Conservation (phyloP, 2,113 vertebrate species). For the Ondatra zibethicus region DNA sequence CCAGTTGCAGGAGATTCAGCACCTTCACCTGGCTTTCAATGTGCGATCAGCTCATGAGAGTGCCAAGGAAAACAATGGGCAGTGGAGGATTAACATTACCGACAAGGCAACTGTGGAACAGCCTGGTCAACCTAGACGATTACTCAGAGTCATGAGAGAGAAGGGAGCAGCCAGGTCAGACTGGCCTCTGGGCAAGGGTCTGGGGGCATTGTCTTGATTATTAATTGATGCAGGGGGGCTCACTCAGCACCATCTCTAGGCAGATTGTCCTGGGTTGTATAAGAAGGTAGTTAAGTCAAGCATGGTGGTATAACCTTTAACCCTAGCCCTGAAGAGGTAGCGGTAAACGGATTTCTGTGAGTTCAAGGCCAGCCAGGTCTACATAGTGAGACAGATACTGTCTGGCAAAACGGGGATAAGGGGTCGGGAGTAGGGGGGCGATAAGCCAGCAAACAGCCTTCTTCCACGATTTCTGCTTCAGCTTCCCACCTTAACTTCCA, state of each 20-base stretch:
- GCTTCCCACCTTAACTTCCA: background rate
- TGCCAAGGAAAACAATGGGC: background rate
- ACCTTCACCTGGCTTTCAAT: too few relatives aligned
- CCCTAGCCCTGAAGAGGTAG: background rate
- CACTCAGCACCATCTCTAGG: background rate
- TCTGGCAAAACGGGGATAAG: background rate
- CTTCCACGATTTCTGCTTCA: background rate
- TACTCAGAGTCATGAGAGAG: background rate
- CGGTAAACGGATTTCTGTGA: background rate
- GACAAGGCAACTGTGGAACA: background rate
- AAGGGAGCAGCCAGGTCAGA: too few relatives aligned
- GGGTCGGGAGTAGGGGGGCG: fast-evolving
- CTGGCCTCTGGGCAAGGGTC: background rate
- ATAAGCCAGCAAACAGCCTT: background rate
- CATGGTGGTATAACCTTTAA: background rate
- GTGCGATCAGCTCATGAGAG: background rate
- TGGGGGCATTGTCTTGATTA: background rate
- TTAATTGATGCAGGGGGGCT: background rate
- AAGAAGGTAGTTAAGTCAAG: background rate
- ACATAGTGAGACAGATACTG: background rate
- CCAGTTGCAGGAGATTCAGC: too few relatives aligned
- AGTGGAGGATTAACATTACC: too few relatives aligned
- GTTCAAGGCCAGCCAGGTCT: background rate
- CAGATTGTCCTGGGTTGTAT: background rate
- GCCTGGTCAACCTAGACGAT: background rate